Percentiles rank a stretch among this genome's conserved stretches.
These are phyloP conservation scores for Sciurus niger DNA, from an alignment of 2,113 vertebrate species.

Conservation along the genomic window DNA sequence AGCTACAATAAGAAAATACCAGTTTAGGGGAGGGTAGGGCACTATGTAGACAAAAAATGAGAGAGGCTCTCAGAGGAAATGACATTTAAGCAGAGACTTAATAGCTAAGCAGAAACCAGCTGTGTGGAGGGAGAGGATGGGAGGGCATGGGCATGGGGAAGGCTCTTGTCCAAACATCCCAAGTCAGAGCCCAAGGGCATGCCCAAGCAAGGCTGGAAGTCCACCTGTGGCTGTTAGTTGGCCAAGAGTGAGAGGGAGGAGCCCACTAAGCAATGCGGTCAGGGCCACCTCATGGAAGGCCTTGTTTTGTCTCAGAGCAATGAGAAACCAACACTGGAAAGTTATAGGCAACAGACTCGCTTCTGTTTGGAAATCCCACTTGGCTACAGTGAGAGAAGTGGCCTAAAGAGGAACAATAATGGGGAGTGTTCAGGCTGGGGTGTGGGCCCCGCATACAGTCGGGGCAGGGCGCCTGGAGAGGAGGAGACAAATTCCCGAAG, in stretches of 20 bases:
- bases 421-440: not conserved
- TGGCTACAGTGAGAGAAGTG: not conserved
- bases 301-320: not conserved
- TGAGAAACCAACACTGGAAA: not conserved
- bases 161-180: not conserved
- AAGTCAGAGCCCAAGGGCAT: not conserved
- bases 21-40: not conserved
- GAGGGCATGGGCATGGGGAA: not conserved
- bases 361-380: not conserved
- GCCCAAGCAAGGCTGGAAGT: not conserved
- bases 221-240: not conserved
- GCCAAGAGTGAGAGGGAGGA: not conserved
- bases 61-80: not conserved
- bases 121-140: not conserved
- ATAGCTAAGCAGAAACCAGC: constrained; percentile 31
- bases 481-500: rapidly evolving
- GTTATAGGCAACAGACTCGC: not conserved
- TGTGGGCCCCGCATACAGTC: not conserved
- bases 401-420: not conserved
- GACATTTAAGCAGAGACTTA: not conserved
- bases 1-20: not conserved
- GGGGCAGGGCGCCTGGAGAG: not conserved
- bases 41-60: not conserved
- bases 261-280: no score
- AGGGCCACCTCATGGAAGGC: not conserved